Evolutionary conservation across 2,797 vertebrate species (phyloP).

Genomic region (Vireo griseus): DNA sequence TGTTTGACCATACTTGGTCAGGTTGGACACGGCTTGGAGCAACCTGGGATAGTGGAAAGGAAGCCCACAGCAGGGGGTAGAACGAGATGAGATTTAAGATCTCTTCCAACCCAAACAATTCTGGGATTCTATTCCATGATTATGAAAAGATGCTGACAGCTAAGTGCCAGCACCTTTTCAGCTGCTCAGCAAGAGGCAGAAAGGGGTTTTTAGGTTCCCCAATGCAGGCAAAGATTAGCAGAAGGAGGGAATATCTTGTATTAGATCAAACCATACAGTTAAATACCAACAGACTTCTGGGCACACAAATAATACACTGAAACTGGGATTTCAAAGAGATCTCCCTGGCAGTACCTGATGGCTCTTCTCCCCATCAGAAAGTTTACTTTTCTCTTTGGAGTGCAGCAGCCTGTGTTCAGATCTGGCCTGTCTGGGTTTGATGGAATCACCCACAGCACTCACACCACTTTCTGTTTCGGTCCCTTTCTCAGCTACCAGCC

Average conservation of each 20-base stretch:
- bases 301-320: background rate
- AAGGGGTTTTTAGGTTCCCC: background rate
- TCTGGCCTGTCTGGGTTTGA: slow-evolving; percentile 60
- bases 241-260: background rate
- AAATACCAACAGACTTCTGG: background rate
- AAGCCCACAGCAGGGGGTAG: background rate
- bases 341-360: slow-evolving; percentile 63
- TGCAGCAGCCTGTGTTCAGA: slow-evolving; percentile 66
- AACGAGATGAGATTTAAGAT: background rate
- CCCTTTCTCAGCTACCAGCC: slow-evolving; percentile 76
- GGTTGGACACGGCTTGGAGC: background rate
- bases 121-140: background rate
- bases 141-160: background rate
- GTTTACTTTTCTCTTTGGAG: slow-evolving; percentile 73
- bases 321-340: background rate
- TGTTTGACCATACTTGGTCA: background rate
- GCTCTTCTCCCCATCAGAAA: slow-evolving; percentile 73
- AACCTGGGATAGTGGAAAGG: background rate
- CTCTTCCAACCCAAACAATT: background rate
- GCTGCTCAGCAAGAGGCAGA: background rate
- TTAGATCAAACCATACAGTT: background rate
- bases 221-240: background rate
- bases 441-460: slow-evolving; percentile 30
- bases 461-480: slow-evolving; percentile 75
- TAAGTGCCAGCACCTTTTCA: background rate